Evolutionary conservation across 2,797 vertebrate species (phyloP), one percentile per base, ranked within the genome.

Genomic region (Cuniculus paca): DNA sequence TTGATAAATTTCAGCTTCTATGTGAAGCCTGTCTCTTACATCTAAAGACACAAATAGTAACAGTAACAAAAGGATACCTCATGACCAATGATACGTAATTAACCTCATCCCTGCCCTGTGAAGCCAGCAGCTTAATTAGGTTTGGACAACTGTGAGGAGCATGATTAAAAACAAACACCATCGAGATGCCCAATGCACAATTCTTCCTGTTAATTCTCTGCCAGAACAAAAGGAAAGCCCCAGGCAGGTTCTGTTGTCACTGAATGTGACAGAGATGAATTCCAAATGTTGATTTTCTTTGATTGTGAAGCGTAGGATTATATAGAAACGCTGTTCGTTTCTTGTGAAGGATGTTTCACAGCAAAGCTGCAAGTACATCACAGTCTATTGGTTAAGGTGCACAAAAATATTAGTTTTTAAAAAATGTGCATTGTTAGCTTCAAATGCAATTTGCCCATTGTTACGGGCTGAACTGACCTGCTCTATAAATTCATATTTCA

Each of bases 91-190:
- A 60, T 70, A 20, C 78, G 82, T 92, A 90, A 92, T 96, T 89
- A 97, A 80, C 39, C 22, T 89, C 63, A 39, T 84, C 56, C 31
- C 48, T 72, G n/a, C 42, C 72, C 58, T 63, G 5, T 14, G 34
- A 61, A 72, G 63, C 58, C 91, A 85, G 75, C 42, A 81, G 54
- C 42, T 88, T 85, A 84, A 88, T 96, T 90, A 92, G 58, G 28
- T 90, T 94, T 60, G 81, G 65, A 84, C 2, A 0, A 56, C 65
- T 72, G 48, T 68, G 58, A 12, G 56, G 26, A 50, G 22, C 9
- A 39, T 61, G 88, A 96, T 90, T 84, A 93, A 95, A 94, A 94
- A 81, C 72, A 95, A 94, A 81, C 77, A 75, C 70, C n/a, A n/a
- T 3, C 0, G 34, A 81, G 52, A 72, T 90, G 70, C 42, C 52